Evolutionary conservation across 2,888 invertebrate species (phyloP).

Genomic region (Platycnemis pennipes): DNA sequence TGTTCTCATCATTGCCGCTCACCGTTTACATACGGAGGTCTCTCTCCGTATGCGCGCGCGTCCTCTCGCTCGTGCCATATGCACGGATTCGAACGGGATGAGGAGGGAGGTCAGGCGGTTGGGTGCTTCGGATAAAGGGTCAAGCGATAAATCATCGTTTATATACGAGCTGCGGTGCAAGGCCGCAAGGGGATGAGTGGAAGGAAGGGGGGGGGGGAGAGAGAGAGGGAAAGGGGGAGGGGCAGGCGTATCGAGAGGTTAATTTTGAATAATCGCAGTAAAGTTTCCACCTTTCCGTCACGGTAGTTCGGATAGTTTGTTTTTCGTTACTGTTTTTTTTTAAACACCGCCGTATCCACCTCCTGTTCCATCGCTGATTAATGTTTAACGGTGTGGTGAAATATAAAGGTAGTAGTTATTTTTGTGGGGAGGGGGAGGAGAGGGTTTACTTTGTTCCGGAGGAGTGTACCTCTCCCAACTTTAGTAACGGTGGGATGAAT

Average conservation of each 20-base stretch:
- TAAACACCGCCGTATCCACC: background rate
- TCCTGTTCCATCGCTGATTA: background rate
- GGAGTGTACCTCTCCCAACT: background rate
- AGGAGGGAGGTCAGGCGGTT: background rate
- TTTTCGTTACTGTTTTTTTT: background rate
- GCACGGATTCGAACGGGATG: background rate
- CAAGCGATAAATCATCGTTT: conserved; percentile 49
- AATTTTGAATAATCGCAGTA: conserved; percentile 38
- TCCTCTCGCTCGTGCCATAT: background rate
- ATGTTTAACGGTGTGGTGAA: background rate
- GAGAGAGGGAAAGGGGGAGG: background rate
- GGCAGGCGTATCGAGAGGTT: background rate
- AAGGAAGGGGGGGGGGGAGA: background rate
- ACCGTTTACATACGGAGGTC: conserved; percentile 15
- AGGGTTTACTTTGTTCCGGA: background rate
- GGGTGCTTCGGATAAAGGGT: conserved; percentile 38
- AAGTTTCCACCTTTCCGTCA: background rate
- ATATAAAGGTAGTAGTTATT: background rate
- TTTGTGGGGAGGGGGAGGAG: too few species aligned
- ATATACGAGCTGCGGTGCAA: background rate
- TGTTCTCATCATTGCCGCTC: conserved; percentile 52
- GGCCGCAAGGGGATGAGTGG: background rate
- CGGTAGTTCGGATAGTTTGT: background rate
- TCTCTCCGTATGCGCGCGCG: background rate
- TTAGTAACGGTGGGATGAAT: background rate